Evolutionary conservation across 2,797 vertebrate genomes (phyloP).

Genomic region (Morus bassanus): DNA sequence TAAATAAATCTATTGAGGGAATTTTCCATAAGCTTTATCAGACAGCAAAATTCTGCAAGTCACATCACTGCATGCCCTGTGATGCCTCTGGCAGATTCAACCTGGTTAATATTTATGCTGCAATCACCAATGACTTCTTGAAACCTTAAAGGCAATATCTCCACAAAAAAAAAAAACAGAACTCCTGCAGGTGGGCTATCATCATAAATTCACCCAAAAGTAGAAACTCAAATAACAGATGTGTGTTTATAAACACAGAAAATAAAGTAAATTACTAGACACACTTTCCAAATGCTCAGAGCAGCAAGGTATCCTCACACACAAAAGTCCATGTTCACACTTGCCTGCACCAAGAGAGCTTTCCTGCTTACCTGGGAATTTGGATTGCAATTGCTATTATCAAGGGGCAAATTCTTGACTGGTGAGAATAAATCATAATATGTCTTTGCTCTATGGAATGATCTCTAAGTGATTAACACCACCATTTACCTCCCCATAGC

Average conservation of each 20-base stretch:
- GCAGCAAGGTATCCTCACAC: background rate
- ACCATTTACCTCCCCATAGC: constrained; percentile 15
- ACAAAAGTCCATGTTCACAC: background rate
- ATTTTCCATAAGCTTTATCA: constrained; percentile 63
- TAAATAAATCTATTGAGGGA: constrained; percentile 70
- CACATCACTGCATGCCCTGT: constrained; percentile 39
- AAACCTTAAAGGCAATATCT: constrained; percentile 39
- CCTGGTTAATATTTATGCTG: constrained; percentile 63
- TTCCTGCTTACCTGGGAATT: constrained; percentile 26
- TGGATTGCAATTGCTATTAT: background rate
- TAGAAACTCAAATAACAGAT: constrained; percentile 38
- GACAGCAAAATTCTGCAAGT: constrained; percentile 62
- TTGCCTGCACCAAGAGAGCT: background rate
- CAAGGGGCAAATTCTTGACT: constrained; percentile 13
- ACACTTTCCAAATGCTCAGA: constrained; percentile 16
- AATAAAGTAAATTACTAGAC: background rate
- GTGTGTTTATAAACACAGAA: constrained; percentile 41
- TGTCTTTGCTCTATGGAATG: background rate
- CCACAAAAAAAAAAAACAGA: background rate
- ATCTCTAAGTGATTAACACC: constrained; percentile 24
- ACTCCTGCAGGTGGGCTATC: constrained; percentile 14
- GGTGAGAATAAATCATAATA: constrained; percentile 3
- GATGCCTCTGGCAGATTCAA: constrained; percentile 38
- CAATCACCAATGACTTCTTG: constrained; percentile 60
- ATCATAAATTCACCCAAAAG: constrained; percentile 36